These are phyloP conservation scores for Plutella xylostella DNA, from an alignment of 2,888 invertebrate species.

Conservation along the genomic window DNA sequence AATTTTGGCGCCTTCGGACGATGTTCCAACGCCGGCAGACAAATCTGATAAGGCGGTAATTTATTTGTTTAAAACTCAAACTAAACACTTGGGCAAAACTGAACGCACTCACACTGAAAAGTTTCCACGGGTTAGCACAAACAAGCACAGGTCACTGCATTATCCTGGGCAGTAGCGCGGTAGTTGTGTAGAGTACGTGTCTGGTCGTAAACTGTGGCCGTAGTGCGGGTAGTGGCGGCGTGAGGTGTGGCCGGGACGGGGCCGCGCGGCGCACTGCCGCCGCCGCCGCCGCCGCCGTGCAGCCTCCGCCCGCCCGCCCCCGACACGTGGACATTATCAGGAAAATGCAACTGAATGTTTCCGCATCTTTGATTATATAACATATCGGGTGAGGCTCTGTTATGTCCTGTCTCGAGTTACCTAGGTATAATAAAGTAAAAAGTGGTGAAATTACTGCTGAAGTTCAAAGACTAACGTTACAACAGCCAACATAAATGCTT, in stretches of 20 bases:
- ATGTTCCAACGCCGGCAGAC: conserved; percentile 37
- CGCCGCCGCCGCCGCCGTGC: conserved; percentile 34
- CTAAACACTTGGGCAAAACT: neutral
- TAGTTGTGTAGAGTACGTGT: no score
- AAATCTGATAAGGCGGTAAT: conserved; percentile 36
- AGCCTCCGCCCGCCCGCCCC: conserved; percentile 56
- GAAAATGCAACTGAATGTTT: no score
- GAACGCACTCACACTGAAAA: neutral
- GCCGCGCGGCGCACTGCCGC: conserved; percentile 58
- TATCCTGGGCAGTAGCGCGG: no score
- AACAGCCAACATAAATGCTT: no score
- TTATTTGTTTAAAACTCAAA: conserved; percentile 16
- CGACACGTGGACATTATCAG: conserved; percentile 17
- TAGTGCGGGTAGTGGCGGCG: conserved; percentile 18
- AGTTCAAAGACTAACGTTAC: neutral
- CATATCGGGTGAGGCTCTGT: no score
- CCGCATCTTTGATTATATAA: no score
- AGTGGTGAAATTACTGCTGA: no score
- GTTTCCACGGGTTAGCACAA: neutral
- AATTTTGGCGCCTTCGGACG: conserved; percentile 45
- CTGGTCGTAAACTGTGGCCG: neutral
- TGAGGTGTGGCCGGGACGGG: conserved; percentile 25
- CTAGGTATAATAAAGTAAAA: no score
- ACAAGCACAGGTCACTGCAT: no score
- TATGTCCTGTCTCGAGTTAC: no score